Conservation (phyloP, 2,113 vertebrate species). For the Empidonax traillii region DNA sequence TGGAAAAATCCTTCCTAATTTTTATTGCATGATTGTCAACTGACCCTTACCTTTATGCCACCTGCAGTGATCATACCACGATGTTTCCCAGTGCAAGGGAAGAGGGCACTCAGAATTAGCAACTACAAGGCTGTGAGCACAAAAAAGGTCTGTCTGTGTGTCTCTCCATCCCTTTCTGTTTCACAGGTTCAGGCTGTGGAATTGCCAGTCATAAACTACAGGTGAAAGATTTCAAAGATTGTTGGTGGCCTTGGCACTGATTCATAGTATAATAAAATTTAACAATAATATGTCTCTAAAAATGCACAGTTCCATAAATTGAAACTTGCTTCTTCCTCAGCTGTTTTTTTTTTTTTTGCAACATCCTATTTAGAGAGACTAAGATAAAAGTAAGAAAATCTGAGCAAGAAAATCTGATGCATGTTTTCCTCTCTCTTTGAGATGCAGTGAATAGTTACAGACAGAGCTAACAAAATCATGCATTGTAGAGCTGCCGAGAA, state of each 20-base stretch:
- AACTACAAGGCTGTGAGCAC: neutral
- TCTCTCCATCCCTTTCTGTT: neutral
- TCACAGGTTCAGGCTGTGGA: neutral
- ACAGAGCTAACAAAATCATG: neutral
- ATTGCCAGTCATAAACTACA: neutral
- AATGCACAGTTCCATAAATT: neutral
- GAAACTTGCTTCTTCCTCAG: neutral
- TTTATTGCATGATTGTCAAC: neutral
- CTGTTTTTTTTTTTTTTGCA: neutral
- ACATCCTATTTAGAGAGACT: neutral
- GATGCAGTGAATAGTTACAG: neutral
- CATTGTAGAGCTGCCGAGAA: conserved; percentile 39
- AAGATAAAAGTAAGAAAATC: neutral
- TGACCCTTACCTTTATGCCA: neutral
- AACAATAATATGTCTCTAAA: neutral
- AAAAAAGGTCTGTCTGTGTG: neutral
- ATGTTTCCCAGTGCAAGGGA: neutral
- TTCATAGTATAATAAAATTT: neutral
- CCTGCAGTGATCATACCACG: neutral
- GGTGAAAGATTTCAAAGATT: neutral
- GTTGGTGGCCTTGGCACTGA: neutral
- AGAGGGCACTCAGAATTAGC: neutral
- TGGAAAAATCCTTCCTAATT: neutral
- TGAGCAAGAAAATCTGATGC: neutral
- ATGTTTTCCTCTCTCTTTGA: neutral